Evolutionary conservation across 2,113 vertebrate species (phyloP).

Genomic region (Procavia capensis): DNA sequence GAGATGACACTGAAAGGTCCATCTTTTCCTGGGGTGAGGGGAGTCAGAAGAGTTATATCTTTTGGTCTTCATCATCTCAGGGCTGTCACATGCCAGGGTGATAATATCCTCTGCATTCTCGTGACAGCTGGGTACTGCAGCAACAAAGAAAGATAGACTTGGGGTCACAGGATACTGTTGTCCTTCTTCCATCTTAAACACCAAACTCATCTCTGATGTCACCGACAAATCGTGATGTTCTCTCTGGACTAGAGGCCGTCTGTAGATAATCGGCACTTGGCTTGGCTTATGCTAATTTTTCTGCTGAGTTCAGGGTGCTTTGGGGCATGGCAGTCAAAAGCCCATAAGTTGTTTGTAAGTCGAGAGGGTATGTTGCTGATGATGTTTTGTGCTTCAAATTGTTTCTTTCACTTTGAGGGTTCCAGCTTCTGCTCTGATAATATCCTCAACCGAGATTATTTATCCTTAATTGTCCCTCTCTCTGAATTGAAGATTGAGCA

Average conservation of each 20-base stretch:
- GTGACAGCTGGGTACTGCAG: background rate
- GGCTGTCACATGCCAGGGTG: no score
- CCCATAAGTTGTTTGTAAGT: accelerated
- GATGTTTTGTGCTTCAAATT: accelerated
- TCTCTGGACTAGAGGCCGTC: background rate
- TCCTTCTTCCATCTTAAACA: background rate
- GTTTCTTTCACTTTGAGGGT: background rate
- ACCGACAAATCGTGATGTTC: accelerated
- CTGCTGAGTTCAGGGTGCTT: accelerated
- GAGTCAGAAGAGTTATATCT: background rate
- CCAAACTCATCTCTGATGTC: background rate
- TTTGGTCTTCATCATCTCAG: background rate
- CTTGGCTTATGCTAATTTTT: accelerated
- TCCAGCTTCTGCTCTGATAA: background rate
- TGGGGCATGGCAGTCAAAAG: background rate
- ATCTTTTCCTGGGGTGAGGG: background rate
- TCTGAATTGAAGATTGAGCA: background rate
- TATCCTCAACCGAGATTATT: background rate
- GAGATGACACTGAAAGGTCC: background rate
- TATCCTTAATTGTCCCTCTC: background rate
- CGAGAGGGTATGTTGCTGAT: accelerated
- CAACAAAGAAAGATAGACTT: background rate
- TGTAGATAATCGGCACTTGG: background rate
- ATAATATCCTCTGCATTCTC: no score
- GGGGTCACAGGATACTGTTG: background rate